Evolutionary conservation across 2,797 vertebrate species (phyloP), one percentile per base, ranked within the genome.

Genomic region (Clarias platycephalus): DNA sequence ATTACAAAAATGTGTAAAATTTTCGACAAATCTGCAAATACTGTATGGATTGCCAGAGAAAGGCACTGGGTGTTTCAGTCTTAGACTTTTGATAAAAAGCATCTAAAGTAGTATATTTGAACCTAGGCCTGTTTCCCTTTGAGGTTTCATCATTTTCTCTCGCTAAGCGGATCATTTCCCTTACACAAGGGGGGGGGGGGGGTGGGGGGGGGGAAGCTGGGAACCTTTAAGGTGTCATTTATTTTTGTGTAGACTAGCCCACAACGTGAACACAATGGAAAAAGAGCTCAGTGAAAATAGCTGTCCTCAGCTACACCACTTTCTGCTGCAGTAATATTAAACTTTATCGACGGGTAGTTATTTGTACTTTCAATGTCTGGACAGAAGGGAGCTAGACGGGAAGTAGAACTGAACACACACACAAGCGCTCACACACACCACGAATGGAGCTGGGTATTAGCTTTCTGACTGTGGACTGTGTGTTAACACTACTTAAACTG

Each of bases 281-380:
- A 63, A 79, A 26, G 37, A 26, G 37, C 40, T 64, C 6, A 0
- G 60, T 63, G 60, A 64, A 64, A 49, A 79, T 64, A 44, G 77
- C 60, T 49, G 13, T 64, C 24, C 37, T 79, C 58, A 58, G 74
- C 55, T 34, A 76, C 26, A 60, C 55, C 57, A 28, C 7, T 28
- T 64, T 79, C 15, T 79, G 15, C 76, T 63, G 60, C 60, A 79
- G 77, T 79, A 64, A 79, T 64, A 79, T 79, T 79, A 64, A 63
- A 79, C n/a, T 26, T 64, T 79, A 79, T 79, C 16, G 3, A 64
- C 28, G 37, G 20, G 26, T 31, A 78, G 34, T 37, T 31, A 79
- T 64, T 34, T 78, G 75, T 78, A 9, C 75, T 37, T 60, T 31
- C 22, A 78, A 62, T 2, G 57, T 78, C 75, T 78, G 75, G 57